These are phyloP conservation scores for Coboldia fuscipes DNA, from an alignment of 1,140 invertebrate genomes.

Conservation along the genomic window DNA sequence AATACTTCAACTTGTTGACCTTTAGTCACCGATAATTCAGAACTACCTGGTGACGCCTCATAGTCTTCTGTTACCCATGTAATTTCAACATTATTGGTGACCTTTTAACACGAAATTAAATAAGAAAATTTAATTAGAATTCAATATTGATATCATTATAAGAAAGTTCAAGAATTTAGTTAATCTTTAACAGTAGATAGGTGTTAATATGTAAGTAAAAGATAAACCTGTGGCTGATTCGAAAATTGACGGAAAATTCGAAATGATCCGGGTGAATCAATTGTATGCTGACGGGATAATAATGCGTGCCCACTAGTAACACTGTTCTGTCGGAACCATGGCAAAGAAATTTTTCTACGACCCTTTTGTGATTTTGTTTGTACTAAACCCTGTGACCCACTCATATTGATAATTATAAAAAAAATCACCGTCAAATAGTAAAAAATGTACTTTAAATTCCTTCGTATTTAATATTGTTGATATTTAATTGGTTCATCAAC, in stretches of 20 bases:
- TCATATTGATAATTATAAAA: not conserved
- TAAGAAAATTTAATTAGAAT: constrained; percentile 7
- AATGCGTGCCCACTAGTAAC: constrained; percentile 41
- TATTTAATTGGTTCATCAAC: too few relatives aligned
- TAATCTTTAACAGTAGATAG: not conserved
- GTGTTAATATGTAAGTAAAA: not conserved
- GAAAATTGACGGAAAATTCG: constrained; percentile 22
- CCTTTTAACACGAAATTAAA: not conserved
- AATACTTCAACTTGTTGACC: constrained; percentile 85
- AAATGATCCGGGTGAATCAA: constrained; percentile 69
- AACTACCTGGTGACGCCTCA: constrained; percentile 37
- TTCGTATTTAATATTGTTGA: too few relatives aligned
- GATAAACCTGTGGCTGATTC: constrained; percentile 18
- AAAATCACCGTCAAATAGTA: not conserved
- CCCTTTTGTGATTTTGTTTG: constrained; percentile 35
- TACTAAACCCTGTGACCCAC: constrained; percentile 5
- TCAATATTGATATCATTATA: not conserved
- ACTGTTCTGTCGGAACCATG: constrained; percentile 67
- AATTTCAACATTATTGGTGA: constrained; percentile 46
- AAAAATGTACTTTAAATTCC: too few relatives aligned
- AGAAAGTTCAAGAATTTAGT: not conserved
- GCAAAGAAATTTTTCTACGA: constrained; percentile 65
- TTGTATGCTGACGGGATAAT: constrained; percentile 65
- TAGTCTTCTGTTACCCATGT: constrained; percentile 74
- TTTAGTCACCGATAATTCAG: constrained; percentile 57